Evolutionary conservation across 53 echinoderm and acorn worm genomes (phyloP).

Genomic region (Holothuria leucospilota): DNA sequence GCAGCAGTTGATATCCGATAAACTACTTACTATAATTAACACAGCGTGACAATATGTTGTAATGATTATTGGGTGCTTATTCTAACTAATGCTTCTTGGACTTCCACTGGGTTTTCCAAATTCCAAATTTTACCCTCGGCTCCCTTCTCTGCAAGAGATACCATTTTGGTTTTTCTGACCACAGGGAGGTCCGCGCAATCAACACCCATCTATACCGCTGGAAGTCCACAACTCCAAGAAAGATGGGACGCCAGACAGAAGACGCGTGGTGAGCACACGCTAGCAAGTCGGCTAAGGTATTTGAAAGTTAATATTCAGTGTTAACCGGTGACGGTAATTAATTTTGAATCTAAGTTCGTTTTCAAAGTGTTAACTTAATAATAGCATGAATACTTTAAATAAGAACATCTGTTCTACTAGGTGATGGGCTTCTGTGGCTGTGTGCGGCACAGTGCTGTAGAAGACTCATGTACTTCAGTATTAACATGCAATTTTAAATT

Average conservation of each 20-base stretch:
- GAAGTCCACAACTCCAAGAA: neutral
- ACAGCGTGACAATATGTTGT: slow-evolving; percentile 19
- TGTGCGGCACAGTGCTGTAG: too few species aligned
- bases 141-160: slow-evolving; percentile 28
- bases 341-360: slow-evolving; percentile 27
- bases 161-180: slow-evolving; percentile 24
- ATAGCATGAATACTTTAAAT: neutral
- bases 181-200: slow-evolving; percentile 17
- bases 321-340: slow-evolving; percentile 24
- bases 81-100: slow-evolving; percentile 1
- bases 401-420: slow-evolving; percentile 2
- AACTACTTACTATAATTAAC: slow-evolving; percentile 17
- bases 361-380: slow-evolving; percentile 17
- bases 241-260: neutral
- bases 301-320: slow-evolving; percentile 28
- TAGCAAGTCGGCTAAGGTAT: neutral
- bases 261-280: slow-evolving; percentile 21
- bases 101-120: neutral
- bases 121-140: slow-evolving; percentile 1
- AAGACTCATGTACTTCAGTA: too few species aligned
- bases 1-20: neutral
- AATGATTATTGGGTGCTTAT: slow-evolving; percentile 22
- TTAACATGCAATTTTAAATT: too few species aligned
- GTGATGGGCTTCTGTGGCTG: neutral
- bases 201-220: slow-evolving; percentile 5